phyloP scores from a whole-genome alignment of 2,113 vertebrate species.

The Lasiurus cinereus region DNA sequence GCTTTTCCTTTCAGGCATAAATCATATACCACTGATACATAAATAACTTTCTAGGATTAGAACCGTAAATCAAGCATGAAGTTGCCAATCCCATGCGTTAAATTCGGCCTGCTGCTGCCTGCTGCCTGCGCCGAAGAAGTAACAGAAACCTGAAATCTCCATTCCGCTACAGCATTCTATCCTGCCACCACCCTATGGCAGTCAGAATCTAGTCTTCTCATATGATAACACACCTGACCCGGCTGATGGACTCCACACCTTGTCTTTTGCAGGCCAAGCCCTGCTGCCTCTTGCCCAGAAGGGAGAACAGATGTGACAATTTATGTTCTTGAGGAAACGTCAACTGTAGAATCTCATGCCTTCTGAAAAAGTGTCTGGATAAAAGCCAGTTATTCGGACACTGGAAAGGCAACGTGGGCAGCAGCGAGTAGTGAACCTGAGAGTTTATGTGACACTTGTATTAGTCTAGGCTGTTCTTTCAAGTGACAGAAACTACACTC shows the following conservation, averaged over 20 bases:
- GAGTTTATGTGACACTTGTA: neutral
- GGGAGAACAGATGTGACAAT: neutral
- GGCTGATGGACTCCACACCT: neutral
- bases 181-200: neutral
- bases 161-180: neutral
- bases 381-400: neutral
- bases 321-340: conserved; percentile 38
- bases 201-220: neutral
- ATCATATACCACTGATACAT: neutral
- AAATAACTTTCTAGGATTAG: neutral
- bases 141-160: neutral
- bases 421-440: neutral
- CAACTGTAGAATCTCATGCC: conserved; percentile 19
- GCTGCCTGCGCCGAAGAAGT: neutral
- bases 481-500: conserved; percentile 40
- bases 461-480: conserved; percentile 10
- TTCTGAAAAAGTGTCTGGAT: neutral
- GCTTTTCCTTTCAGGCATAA: conserved; percentile 33
- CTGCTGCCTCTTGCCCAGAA: neutral
- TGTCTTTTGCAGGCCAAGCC: neutral
- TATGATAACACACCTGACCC: neutral
- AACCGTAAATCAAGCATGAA: neutral
- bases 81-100: neutral
- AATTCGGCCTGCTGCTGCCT: neutral
- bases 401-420: neutral